Evolutionary conservation across 2,797 vertebrate species (phyloP).

Genomic region (Clarias pachynema): DNA sequence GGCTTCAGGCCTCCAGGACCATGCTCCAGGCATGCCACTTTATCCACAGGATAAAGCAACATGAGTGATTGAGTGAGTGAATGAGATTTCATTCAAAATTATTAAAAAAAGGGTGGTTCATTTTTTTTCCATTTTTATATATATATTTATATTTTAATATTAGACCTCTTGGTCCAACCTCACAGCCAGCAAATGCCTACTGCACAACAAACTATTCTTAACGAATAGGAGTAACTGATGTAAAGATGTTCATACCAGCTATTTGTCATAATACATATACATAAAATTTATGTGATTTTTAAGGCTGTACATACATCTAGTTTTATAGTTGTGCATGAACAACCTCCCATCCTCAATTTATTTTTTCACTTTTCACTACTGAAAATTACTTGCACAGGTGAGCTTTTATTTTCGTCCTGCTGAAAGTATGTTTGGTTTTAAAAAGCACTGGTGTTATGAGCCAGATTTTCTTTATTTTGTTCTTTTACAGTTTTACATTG

Average conservation of each 20-base stretch:
- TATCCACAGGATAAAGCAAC: no score
- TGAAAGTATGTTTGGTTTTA: background rate
- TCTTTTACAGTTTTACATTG: background rate
- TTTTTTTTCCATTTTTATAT: background rate
- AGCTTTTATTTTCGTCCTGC: background rate
- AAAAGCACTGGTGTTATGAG: background rate
- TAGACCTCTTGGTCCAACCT: slow-evolving; percentile 28
- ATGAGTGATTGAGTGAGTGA: background rate
- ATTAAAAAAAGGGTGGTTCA: background rate
- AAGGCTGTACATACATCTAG: background rate
- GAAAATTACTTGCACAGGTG: background rate
- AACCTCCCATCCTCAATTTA: background rate
- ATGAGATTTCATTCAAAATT: background rate
- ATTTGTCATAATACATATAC: background rate
- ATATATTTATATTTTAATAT: background rate
- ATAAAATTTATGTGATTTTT: background rate
- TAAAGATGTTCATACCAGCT: background rate
- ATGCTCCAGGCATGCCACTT: no score
- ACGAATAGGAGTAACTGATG: background rate
- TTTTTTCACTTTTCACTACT: background rate
- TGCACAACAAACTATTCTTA: background rate
- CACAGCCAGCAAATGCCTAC: slow-evolving; percentile 34
- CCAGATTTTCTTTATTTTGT: background rate
- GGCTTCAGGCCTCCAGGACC: no score
- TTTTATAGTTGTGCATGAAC: slow-evolving; percentile 4